Percentiles rank a stretch among this genome's conserved stretches.
Conservation (phyloP, 1,140 invertebrate species). For the Meloidogyne floridensis region DNA sequence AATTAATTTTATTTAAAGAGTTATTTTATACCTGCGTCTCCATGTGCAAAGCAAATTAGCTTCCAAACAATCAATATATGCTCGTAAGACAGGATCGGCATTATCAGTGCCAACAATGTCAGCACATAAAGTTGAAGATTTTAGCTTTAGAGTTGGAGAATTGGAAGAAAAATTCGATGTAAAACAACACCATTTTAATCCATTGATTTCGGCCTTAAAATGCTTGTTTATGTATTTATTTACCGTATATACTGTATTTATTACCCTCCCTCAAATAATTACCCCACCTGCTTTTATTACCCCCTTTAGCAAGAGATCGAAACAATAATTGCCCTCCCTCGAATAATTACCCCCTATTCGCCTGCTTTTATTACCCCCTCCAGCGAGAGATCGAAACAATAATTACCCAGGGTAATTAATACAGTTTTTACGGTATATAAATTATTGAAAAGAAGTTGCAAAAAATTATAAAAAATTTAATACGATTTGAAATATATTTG, state of each 20-base stretch:
- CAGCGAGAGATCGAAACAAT: no score
- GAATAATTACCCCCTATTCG: no score
- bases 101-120: neutral
- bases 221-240: neutral
- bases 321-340: no score
- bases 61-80: constrained; percentile 41
- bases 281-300: no score
- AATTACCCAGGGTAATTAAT: no score
- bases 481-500: constrained; percentile 45
- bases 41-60: constrained; percentile 44
- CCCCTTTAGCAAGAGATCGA: no score
- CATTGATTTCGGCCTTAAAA: constrained; percentile 49
- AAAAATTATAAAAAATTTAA: constrained; percentile 16
- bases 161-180: neutral
- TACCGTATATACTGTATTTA: no score
- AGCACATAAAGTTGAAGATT: no score
- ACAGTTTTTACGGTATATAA: no score
- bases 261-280: no score
- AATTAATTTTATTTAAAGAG: no score
- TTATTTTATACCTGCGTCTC: constrained; percentile 36
- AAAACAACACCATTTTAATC: constrained; percentile 52
- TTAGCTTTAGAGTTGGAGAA: constrained; percentile 4
- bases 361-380: no score
- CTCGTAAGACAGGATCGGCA: constrained; percentile 48
- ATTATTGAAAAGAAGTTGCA: neutral